Evolutionary conservation across 1,140 invertebrate species (phyloP).

Genomic region (Hypsibius dujardini): DNA sequence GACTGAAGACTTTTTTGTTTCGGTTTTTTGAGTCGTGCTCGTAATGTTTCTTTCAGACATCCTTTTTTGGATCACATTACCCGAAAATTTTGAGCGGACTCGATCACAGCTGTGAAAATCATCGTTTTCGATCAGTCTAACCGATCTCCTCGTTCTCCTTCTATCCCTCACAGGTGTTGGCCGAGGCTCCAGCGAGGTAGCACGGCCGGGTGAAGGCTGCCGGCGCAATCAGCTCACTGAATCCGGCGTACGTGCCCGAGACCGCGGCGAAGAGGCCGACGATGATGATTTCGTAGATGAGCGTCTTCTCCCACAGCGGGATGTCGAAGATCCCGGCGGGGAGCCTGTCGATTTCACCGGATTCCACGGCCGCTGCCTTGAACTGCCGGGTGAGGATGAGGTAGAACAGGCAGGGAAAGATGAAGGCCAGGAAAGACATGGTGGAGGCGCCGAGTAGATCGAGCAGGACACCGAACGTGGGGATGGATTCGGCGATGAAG

Average conservation of each 20-base stretch:
- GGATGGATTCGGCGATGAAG: slow-evolving; percentile 58
- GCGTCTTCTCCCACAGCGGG: slow-evolving; percentile 33
- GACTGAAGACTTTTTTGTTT: too few relatives aligned
- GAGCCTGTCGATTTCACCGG: not conserved
- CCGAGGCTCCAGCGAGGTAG: slow-evolving; percentile 27
- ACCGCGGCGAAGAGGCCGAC: slow-evolving; percentile 43
- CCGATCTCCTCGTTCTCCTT: not conserved
- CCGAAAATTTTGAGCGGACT: too few relatives aligned
- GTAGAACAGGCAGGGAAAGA: slow-evolving; percentile 67
- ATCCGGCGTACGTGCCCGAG: slow-evolving; percentile 43
- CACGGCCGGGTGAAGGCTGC: slow-evolving; percentile 31
- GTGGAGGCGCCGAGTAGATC: slow-evolving; percentile 64
- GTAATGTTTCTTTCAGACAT: too few relatives aligned
- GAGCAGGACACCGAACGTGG: slow-evolving; percentile 72
- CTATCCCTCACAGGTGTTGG: slow-evolving; percentile 5
- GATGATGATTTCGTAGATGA: slow-evolving; percentile 41
- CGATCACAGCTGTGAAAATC: too few relatives aligned
- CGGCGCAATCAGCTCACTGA: slow-evolving; percentile 35
- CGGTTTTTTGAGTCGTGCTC: too few relatives aligned
- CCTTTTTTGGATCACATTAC: too few relatives aligned
- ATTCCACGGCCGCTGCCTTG: not conserved
- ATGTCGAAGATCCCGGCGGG: slow-evolving; percentile 24
- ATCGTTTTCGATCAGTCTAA: too few relatives aligned
- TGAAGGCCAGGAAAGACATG: slow-evolving; percentile 58
- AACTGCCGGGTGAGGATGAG: slow-evolving; percentile 27